These are phyloP conservation scores for Paedocypris micromegethes DNA, from an alignment of 2,797 vertebrate genomes.

Conservation along the genomic window DNA sequence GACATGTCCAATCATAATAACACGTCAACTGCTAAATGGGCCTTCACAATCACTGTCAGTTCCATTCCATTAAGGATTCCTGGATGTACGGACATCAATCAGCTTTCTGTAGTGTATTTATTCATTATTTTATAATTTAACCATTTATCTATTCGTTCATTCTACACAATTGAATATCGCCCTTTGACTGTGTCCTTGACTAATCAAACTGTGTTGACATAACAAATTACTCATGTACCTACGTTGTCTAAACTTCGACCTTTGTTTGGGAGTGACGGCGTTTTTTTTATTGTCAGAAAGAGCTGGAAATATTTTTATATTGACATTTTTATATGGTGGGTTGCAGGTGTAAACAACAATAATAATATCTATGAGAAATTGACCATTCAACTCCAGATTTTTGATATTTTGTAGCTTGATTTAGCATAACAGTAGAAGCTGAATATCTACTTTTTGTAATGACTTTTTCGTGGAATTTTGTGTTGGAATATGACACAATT, in stretches of 20 bases:
- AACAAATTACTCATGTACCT: conserved; percentile 57
- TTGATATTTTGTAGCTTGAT: no score
- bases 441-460: no score
- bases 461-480: no score
- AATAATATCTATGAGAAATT: no score
- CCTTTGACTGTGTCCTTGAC: conserved; percentile 55
- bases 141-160: conserved; percentile 67
- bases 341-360: no score
- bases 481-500: no score
- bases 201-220: conserved; percentile 60
- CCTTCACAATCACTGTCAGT: conserved; percentile 89
- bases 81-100: conserved; percentile 93
- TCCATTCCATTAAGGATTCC: conserved; percentile 81
- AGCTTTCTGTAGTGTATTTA: conserved; percentile 72
- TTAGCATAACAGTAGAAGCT: no score
- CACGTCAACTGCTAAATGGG: conserved; percentile 91
- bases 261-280: background rate
- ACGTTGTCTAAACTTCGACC: no score
- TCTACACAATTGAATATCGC: conserved; percentile 58
- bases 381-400: no score
- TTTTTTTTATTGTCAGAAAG: background rate
- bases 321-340: no score
- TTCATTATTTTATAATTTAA: conserved; percentile 72
- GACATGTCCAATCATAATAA: conserved; percentile 99
- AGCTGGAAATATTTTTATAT: no score